Percentiles rank a stretch among this genome's conserved stretches.
Evolutionary conservation across 2,797 vertebrate species (phyloP).

Genomic region (Sarcophilus harrisii): DNA sequence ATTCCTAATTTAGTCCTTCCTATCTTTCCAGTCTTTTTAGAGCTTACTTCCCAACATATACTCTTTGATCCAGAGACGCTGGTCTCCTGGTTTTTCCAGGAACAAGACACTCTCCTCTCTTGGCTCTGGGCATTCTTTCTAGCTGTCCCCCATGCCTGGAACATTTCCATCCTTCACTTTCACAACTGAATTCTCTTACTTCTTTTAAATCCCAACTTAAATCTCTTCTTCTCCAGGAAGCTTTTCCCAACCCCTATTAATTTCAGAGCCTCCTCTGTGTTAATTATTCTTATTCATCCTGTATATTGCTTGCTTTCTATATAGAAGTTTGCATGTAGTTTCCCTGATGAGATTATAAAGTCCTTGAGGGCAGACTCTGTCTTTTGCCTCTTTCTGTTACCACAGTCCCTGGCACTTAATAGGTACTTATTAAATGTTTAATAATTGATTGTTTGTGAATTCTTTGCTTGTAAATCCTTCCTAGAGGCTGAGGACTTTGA

Average conservation of each 20-base stretch:
- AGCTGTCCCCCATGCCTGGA: background rate
- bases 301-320: background rate
- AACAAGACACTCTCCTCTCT: background rate
- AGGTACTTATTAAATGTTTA: background rate
- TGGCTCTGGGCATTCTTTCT: background rate
- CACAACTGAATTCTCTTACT: background rate
- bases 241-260: background rate
- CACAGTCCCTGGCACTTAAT: background rate
- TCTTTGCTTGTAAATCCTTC: background rate
- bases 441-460: background rate
- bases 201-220: background rate
- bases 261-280: background rate
- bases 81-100: background rate
- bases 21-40: background rate
- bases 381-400: background rate
- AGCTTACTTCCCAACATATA: background rate
- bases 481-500: background rate
- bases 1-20: background rate
- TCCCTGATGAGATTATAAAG: background rate
- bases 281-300: background rate
- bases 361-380: background rate
- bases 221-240: background rate
- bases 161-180: background rate
- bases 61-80: background rate
- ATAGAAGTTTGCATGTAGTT: background rate